A percentile compares a stretch with the other conserved stretches of the same genome.
phyloP scores from a whole-genome alignment of 2,113 vertebrate genomes.

The Cephalopterus ornatus region DNA sequence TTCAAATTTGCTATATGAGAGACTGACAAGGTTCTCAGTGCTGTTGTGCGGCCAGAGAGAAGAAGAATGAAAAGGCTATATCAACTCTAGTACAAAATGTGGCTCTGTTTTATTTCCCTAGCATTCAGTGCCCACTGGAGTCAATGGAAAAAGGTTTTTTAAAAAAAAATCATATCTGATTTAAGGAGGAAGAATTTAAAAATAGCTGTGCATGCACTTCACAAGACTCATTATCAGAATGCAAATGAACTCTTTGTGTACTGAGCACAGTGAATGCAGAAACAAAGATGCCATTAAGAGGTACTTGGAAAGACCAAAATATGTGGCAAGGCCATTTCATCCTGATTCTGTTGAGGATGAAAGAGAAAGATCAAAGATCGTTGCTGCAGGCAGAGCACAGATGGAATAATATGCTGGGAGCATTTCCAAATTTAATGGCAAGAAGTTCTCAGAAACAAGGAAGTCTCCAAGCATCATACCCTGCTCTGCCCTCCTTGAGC shows the following conservation, averaged over 20 bases:
- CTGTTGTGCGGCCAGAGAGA: background rate
- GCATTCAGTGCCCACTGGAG: background rate
- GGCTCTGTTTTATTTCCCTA: background rate
- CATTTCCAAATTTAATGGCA: background rate
- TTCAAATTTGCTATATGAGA: background rate
- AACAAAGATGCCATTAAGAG: background rate
- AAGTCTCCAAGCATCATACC: accelerated
- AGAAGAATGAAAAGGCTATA: background rate
- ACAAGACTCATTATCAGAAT: background rate
- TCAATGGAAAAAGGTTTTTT: background rate
- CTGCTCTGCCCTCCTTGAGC: background rate
- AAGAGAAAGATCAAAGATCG: background rate
- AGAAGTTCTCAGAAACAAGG: background rate
- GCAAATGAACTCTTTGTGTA: background rate
- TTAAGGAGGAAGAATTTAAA: background rate
- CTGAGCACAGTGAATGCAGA: background rate
- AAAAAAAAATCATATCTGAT: background rate
- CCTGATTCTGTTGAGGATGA: background rate
- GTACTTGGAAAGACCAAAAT: background rate
- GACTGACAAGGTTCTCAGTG: background rate
- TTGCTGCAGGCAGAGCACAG: background rate
- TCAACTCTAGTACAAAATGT: background rate
- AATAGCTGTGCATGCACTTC: background rate
- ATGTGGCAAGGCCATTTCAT: background rate
- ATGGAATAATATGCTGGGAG: background rate